Conservation (phyloP, 1,140 invertebrate species). For the Bombus confusus region DNA sequence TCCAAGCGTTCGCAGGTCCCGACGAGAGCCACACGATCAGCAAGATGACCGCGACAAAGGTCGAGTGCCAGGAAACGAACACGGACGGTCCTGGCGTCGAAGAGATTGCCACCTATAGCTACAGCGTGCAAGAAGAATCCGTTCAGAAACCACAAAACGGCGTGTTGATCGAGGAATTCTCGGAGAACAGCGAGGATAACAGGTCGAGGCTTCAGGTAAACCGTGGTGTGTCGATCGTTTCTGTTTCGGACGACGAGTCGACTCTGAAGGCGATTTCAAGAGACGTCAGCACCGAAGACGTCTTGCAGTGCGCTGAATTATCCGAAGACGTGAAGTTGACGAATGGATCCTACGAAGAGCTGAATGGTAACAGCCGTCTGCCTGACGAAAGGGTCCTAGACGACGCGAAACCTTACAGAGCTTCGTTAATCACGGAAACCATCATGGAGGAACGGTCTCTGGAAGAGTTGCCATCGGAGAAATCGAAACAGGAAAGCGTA, state of each 20-base stretch:
- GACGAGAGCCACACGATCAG: conserved; percentile 86
- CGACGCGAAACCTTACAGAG: conserved; percentile 64
- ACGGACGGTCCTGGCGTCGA: conserved; percentile 83
- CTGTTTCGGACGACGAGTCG: conserved; percentile 86
- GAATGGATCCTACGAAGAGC: conserved; percentile 69
- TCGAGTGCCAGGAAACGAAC: conserved; percentile 83
- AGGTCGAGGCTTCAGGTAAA: conserved; percentile 79
- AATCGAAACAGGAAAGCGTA: conserved; percentile 8
- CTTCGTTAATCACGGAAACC: conserved; percentile 71
- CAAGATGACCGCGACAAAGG: conserved; percentile 85
- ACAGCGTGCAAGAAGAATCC: conserved; percentile 76
- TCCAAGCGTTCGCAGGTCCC: conserved; percentile 83
- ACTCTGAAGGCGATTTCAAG: conserved; percentile 84
- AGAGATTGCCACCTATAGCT: conserved; percentile 85
- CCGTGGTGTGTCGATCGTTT: conserved; percentile 85
- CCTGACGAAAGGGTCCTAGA: conserved; percentile 69
- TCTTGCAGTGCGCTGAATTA: conserved; percentile 67
- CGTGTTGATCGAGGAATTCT: conserved; percentile 83
- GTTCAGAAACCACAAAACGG: conserved; percentile 79
- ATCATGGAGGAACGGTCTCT: conserved; percentile 83
- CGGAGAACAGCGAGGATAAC: conserved; percentile 83
- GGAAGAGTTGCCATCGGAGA: conserved; percentile 79
- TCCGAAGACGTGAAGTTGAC: conserved; percentile 65
- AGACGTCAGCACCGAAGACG: conserved; percentile 84
- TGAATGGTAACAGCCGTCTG: conserved; percentile 62